A percentile compares a stretch with the other conserved stretches of the same genome.
Conservation (phyloP, 2,113 vertebrate species). For the Lepus europaeus region DNA sequence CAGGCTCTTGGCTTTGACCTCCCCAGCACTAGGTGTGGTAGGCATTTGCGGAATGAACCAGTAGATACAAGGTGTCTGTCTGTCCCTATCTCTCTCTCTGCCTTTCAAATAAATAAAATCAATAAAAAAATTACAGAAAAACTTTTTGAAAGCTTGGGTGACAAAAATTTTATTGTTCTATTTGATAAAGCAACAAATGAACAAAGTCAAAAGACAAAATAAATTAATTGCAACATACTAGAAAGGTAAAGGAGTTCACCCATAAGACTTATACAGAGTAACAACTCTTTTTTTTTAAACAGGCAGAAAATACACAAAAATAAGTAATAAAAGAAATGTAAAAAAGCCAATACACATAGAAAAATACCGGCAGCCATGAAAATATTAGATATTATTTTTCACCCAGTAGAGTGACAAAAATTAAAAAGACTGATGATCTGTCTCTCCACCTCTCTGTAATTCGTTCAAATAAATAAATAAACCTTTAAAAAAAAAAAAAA, state of each 20-base stretch:
- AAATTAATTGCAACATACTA: conserved; percentile 28
- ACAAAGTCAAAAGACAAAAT: conserved; percentile 50
- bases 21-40: too few relatives aligned
- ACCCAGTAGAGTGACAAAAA: conserved; percentile 29
- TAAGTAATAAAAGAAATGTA: conserved; percentile 22
- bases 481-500: conserved; percentile 33
- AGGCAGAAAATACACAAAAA: conserved; percentile 7
- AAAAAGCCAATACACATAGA: neutral
- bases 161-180: conserved; percentile 50
- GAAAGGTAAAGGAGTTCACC: conserved; percentile 31
- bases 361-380: conserved; percentile 27
- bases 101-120: too few relatives aligned
- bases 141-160: neutral
- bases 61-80: too few relatives aligned
- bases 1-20: too few relatives aligned
- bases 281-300: conserved; percentile 13
- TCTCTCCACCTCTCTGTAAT: too few relatives aligned
- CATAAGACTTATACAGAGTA: neutral
- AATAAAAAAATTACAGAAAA: neutral
- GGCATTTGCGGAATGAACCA: too few relatives aligned
- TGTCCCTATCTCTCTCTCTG: too few relatives aligned
- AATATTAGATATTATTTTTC: conserved; percentile 46
- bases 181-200: conserved; percentile 29
- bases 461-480: too few relatives aligned
- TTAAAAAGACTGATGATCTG: neutral